Percentiles rank a stretch among this genome's conserved stretches.
phyloP scores from a whole-genome alignment of 2,797 vertebrate genomes.

The Cuculus canorus region DNA sequence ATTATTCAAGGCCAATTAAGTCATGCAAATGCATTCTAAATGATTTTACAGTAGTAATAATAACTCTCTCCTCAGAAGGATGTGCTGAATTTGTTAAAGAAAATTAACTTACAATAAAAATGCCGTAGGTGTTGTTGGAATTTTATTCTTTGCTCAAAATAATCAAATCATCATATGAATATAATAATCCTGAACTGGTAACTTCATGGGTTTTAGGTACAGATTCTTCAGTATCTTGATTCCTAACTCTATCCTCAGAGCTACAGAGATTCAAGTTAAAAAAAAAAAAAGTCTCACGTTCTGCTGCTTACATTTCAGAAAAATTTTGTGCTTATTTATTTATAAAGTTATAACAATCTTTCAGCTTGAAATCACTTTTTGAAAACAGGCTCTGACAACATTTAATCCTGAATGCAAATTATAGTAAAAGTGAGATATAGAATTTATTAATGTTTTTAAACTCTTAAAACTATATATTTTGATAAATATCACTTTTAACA shows the following conservation, averaged over 20 bases:
- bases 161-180: not conserved
- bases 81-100: not conserved
- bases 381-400: not conserved
- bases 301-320: not conserved
- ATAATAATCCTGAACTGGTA: not conserved
- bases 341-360: not conserved
- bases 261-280: not conserved
- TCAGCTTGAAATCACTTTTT: not conserved
- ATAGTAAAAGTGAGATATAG: not conserved
- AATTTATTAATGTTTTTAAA: not conserved
- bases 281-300: not conserved
- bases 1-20: conserved; percentile 66
- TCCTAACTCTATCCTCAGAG: not conserved
- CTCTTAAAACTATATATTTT: not conserved
- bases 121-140: not conserved
- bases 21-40: conserved; percentile 54
- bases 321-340: not conserved
- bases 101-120: not conserved
- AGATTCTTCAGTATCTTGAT: not conserved
- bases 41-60: conserved; percentile 47
- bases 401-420: not conserved
- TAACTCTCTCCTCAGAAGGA: not conserved
- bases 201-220: not conserved
- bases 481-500: not conserved
- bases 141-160: not conserved